These are phyloP conservation scores for Meandrusa payeni DNA, from an alignment of 2,888 invertebrate species.

Conservation along the genomic window DNA sequence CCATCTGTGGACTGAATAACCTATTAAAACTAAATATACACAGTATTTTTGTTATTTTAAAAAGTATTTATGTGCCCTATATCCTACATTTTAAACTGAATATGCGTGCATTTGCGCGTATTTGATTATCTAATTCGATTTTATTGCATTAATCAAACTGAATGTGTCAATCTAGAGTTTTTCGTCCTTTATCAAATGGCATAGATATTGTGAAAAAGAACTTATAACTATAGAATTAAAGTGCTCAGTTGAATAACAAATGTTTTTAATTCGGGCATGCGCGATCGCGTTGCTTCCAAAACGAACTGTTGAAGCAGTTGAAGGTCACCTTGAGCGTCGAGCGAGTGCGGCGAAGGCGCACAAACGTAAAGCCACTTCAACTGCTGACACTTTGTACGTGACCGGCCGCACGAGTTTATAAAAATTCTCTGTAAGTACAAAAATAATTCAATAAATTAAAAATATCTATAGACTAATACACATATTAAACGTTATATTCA, in stretches of 20 bases:
- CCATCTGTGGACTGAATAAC: too few species aligned
- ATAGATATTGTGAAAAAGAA: constrained; percentile 30
- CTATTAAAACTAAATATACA: too few species aligned
- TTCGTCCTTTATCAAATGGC: constrained; percentile 42
- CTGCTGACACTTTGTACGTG: constrained; percentile 42
- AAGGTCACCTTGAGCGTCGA: constrained; percentile 67
- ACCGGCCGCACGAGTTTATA: constrained; percentile 38
- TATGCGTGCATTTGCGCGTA: too few species aligned
- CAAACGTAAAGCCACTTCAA: constrained; percentile 30
- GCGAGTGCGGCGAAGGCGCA: constrained; percentile 30
- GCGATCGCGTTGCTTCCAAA: constrained; percentile 58
- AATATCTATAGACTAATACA: too few species aligned
- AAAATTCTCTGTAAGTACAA: constrained; percentile 31
- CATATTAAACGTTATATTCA: too few species aligned
- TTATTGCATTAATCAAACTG: neutral
- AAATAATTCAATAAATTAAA: too few species aligned
- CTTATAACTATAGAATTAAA: constrained; percentile 33
- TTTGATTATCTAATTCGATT: neutral
- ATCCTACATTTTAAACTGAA: too few species aligned
- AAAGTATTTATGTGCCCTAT: too few species aligned
- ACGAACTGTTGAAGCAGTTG: constrained; percentile 55
- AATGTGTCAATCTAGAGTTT: constrained; percentile 27
- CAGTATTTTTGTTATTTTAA: too few species aligned
- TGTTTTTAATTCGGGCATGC: constrained; percentile 57
- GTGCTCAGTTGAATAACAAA: constrained; percentile 36